A percentile compares a stretch with the other conserved stretches of the same genome.
Conservation (phyloP, 1,140 invertebrate genomes). For the Drosophila prosaltans region DNA sequence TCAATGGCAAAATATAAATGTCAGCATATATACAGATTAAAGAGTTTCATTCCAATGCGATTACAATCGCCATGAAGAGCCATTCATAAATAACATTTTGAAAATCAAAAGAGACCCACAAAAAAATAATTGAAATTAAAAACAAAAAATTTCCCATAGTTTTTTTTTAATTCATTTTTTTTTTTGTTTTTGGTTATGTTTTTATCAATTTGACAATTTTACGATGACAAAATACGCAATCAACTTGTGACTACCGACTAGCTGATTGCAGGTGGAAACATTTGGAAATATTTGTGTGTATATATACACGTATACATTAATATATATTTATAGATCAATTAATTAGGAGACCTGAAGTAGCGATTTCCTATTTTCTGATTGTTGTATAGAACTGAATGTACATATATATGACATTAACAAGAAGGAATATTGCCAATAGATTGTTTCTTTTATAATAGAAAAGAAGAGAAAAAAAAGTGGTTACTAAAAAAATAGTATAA, state of each 20-base stretch:
- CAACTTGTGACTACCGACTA: constrained; percentile 31
- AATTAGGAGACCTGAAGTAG: constrained; percentile 32
- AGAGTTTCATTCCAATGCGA: background rate
- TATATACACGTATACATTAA: background rate
- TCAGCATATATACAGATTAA: too few species aligned
- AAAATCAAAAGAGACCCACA: constrained; percentile 5
- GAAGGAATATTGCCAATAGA: constrained; percentile 8
- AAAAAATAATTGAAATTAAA: constrained; percentile 14
- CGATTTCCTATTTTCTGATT: constrained; percentile 4
- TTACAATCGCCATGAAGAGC: background rate
- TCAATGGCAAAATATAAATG: too few species aligned
- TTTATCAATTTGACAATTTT: constrained; percentile 42
- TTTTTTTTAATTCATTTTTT: background rate
- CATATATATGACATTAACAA: constrained; percentile 17
- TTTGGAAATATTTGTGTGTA: background rate
- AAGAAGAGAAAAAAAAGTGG: too few species aligned
- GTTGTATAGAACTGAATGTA: background rate
- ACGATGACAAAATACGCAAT: constrained; percentile 32
- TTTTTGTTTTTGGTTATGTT: background rate
- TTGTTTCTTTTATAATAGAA: background rate
- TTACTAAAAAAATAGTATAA: too few species aligned
- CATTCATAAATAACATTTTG: background rate
- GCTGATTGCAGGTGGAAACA: constrained; percentile 7
- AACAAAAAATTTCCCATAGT: background rate
- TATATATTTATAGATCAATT: constrained; percentile 42